Evolutionary conservation across 2,113 vertebrate species (phyloP).

Genomic region (Numenius arquata): DNA sequence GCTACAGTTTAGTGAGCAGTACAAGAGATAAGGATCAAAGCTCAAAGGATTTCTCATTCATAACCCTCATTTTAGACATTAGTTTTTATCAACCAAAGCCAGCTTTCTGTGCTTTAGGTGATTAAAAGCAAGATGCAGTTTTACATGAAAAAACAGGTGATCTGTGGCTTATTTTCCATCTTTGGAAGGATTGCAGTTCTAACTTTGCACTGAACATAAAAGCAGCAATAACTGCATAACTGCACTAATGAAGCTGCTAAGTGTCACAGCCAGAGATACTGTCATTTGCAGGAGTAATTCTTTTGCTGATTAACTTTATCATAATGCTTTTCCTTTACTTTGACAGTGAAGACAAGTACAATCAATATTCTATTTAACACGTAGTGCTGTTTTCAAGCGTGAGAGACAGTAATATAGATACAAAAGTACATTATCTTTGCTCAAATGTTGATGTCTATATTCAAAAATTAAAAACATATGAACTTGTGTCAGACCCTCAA

Average conservation of each 20-base stretch:
- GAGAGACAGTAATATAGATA: neutral
- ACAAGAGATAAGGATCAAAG: neutral
- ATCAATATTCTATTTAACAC: neutral
- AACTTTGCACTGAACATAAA: neutral
- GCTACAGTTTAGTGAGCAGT: neutral
- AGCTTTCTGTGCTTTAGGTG: neutral
- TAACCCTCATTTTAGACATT: constrained; percentile 22
- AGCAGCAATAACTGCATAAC: neutral
- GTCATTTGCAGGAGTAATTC: neutral
- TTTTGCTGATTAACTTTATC: neutral
- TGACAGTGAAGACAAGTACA: neutral
- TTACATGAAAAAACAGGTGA: neutral
- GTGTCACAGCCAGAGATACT: neutral
- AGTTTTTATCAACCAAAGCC: constrained; percentile 34
- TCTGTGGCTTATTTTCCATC: constrained; percentile 3
- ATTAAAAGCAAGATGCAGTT: constrained; percentile 49
- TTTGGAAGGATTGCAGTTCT: neutral
- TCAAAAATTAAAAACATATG: neutral
- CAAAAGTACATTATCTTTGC: neutral
- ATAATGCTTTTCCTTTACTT: neutral
- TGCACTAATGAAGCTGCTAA: neutral
- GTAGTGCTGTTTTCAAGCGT: neutral
- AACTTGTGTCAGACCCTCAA: neutral
- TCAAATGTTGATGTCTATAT: neutral
- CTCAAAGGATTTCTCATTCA: neutral